These are phyloP conservation scores for Drosophila diplacantha DNA, from an alignment of 2,888 invertebrate species.

Conservation along the genomic window DNA sequence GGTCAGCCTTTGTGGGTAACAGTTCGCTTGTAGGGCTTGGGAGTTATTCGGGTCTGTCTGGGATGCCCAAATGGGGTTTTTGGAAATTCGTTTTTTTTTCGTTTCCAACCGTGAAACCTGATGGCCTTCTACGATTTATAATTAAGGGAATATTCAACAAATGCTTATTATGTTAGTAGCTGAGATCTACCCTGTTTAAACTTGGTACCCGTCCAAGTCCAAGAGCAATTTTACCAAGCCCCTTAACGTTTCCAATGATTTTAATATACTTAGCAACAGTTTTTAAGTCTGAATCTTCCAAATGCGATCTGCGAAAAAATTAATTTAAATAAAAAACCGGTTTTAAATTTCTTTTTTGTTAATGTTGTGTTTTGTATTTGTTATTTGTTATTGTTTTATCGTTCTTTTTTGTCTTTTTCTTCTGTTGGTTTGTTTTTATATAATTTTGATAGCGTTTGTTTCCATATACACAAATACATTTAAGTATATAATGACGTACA, in stretches of 20 bases:
- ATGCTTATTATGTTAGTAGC: no score
- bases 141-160: not conserved
- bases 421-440: constrained; percentile 36
- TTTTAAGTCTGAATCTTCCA: not conserved
- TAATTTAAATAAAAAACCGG: not conserved
- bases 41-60: not conserved
- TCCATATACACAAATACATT: constrained; percentile 55
- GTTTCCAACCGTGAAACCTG: not conserved
- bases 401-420: constrained; percentile 36
- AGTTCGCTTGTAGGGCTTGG: not conserved
- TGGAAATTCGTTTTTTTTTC: constrained; percentile 34
- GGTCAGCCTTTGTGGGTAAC: not conserved
- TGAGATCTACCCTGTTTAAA: no score
- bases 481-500: constrained; percentile 34
- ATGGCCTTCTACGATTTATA: not conserved
- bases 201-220: no score
- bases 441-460: constrained; percentile 45
- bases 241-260: not conserved
- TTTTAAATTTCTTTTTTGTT: constrained; percentile 41
- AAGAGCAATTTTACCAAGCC: not conserved
- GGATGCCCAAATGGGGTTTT: constrained; percentile 12
- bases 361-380: constrained; percentile 50
- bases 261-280: not conserved
- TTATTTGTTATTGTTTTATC: constrained; percentile 31
- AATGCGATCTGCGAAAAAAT: not conserved